Percentiles rank a stretch among this genome's conserved stretches.
Evolutionary conservation across 2,888 invertebrate species (phyloP).

Genomic region (Tinea trinotella): DNA sequence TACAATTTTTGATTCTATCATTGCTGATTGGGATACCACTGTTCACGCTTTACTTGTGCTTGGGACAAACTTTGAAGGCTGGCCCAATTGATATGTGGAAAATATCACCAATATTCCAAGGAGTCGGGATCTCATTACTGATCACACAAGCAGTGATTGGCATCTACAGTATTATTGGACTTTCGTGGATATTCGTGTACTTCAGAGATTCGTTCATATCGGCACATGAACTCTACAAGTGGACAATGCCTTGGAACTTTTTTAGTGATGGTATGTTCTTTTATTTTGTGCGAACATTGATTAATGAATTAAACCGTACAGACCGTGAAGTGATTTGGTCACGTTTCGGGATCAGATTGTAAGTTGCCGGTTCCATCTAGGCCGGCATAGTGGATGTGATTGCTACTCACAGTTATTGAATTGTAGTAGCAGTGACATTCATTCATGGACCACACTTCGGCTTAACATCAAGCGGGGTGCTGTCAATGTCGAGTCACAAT

Average conservation of each 20-base stretch:
- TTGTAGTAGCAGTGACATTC: too few species aligned
- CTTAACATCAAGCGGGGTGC: too few species aligned
- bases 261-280: constrained; percentile 75
- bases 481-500: too few species aligned
- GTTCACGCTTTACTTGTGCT: constrained; percentile 86
- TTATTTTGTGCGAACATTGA: constrained; percentile 8
- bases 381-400: too few species aligned
- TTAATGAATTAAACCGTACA: too few species aligned
- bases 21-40: constrained; percentile 87
- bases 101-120: constrained; percentile 92
- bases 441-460: too few species aligned
- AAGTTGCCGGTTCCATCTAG: too few species aligned
- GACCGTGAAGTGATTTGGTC: too few species aligned
- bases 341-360: too few species aligned
- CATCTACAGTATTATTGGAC: constrained; percentile 88
- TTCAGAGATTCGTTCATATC: constrained; percentile 90
- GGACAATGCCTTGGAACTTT: constrained; percentile 82
- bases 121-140: constrained; percentile 87
- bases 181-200: constrained; percentile 94
- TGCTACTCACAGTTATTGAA: too few species aligned
- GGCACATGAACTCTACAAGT: constrained; percentile 82
- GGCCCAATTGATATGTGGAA: constrained; percentile 95
- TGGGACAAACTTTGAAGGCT: constrained; percentile 87
- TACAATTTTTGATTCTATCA: constrained; percentile 90
- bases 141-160: constrained; percentile 86